Evolutionary conservation across 2,797 vertebrate genomes (phyloP), one percentile per base, ranked within the genome.

Genomic region (Bufotes viridis): DNA sequence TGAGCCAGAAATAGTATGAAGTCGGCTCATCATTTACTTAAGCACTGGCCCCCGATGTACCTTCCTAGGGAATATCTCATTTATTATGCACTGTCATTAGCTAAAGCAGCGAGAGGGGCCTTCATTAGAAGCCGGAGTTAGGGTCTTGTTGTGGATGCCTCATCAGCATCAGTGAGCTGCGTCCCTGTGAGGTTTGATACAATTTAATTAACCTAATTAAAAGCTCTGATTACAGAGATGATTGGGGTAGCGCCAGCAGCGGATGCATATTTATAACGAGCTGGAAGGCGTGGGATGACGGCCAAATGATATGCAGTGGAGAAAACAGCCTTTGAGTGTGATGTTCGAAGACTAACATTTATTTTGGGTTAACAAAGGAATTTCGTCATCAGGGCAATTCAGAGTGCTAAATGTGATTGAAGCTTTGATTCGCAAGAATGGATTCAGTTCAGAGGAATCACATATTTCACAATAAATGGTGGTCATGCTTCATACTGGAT

Each of bases 131-230:
- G 92, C 92, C 93, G 88, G 94, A 96, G 95, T 95, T 93, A 96
- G 96, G 96, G 94, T 95, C 96, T 89, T 97, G 96, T 97, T 97
- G 97, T 96, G 96, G 96, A 97, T 97, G 97, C 96, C 96, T 98
- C 97, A 97, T 99, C 98, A 98, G 97, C 95, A 95, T 95, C 95
- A 95, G 94, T 96, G 95, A 96, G 95, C 96, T 96, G 96, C 96
- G 96, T 98, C 97, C 98, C 98, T 98, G 97, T 93, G 97, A 98
- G 98, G 97, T 97, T 97, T 98, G 97, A 98, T 98, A 98, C 98
- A 98, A 98, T 99, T 99, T 99, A 99, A 99, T 99, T 99, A 99
- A 99, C 97, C 98, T 99, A 99, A 99, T 99, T 99, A 99, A 98
- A 97, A 97, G 96, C 97, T 98, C 97, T 98, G 98, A 99, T 99